Evolutionary conservation across 2,113 vertebrate genomes (phyloP), one percentile per base, ranked within the genome.

Genomic region (Dasyornis broadbenti): DNA sequence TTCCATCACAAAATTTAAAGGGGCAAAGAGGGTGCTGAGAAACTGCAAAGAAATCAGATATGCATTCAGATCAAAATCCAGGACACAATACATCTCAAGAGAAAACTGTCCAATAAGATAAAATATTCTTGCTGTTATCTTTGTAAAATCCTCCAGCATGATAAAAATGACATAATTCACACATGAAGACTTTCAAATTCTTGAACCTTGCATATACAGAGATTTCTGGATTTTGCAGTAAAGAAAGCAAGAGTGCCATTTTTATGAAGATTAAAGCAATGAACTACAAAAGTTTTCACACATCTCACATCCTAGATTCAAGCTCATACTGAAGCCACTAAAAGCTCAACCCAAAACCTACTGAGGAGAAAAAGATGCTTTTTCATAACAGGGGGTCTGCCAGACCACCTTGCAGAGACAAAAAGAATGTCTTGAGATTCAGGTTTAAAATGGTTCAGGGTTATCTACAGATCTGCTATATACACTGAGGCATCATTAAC

Each of bases 1-100:
- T 97, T 99, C 99, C 99, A 99, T 99, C 96, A 99, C 99, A 97
- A 99, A 99, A 98, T 99, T 99, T 86, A 99, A 98, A 78, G 99
- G 99, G 66, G 99, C 99, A 82, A 99, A 99, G 94, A 99, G 98
- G 77, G 99, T 99, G 97, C 99, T 99, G 98, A 99, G 99, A 96
- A 99, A 99, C 99, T 99, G 98, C 57, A 94, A 97, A 96, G 85
- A 95, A 95, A 97, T 20, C 78, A 97, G 91, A 96, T 10, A 93
- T 4, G 72, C 37, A 78, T 30, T 73, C 70, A 57, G 53, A 49
- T 89, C 84, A 95, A 71, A 91, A 89, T 64, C 47, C 64, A 53
- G 42, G 27, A 95, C 42, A 60, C 22, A 56, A 59, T n/a, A 40
- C 5, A 64, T 49, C 45, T 71, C 50, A 54, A 53, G 35, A 81